Evolutionary conservation across 23 tunicate species (phyloP).

Genomic region (Styela clava): DNA sequence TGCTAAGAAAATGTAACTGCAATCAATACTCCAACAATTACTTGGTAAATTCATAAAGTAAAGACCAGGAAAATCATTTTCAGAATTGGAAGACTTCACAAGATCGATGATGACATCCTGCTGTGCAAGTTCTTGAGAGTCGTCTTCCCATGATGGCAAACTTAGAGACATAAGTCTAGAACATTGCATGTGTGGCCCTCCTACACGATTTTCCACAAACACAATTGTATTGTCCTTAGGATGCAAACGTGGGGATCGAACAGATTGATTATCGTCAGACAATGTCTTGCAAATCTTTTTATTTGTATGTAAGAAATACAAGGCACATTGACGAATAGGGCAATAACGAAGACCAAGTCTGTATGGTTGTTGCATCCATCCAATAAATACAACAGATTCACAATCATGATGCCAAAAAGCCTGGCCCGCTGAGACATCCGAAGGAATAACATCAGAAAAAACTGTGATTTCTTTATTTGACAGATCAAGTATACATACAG

Average conservation of each 20-base stretch:
- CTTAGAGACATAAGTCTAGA: constrained; percentile 33
- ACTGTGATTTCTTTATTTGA: constrained; percentile 16
- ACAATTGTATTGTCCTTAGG: constrained; percentile 43
- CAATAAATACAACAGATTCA: constrained; percentile 39
- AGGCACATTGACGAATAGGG: constrained; percentile 46
- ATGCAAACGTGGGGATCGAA: constrained; percentile 45
- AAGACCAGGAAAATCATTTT: constrained; percentile 44
- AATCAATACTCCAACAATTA: constrained; percentile 36
- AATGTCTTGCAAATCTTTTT: constrained; percentile 13
- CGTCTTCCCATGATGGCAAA: background rate
- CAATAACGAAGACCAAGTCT: constrained; percentile 83
- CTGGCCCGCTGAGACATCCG: constrained; percentile 35
- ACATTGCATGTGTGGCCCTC: constrained; percentile 84
- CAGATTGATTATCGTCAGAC: constrained; percentile 35
- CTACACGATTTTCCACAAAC: constrained; percentile 49
- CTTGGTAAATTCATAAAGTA: constrained; percentile 17
- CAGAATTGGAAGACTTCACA: constrained; percentile 16
- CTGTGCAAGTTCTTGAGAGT: background rate
- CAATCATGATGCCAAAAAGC: constrained; percentile 60
- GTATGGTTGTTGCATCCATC: constrained; percentile 63
- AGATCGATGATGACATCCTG: constrained; percentile 29
- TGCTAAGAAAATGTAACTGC: constrained; percentile 16
- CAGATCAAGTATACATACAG: constrained; percentile 60
- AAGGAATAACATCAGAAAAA: constrained; percentile 36
- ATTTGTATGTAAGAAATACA: constrained; percentile 31